Percentiles rank a stretch among this genome's conserved stretches.
Evolutionary conservation across 2,888 invertebrate species (phyloP).

Genomic region (Dolichopus griseipennis): DNA sequence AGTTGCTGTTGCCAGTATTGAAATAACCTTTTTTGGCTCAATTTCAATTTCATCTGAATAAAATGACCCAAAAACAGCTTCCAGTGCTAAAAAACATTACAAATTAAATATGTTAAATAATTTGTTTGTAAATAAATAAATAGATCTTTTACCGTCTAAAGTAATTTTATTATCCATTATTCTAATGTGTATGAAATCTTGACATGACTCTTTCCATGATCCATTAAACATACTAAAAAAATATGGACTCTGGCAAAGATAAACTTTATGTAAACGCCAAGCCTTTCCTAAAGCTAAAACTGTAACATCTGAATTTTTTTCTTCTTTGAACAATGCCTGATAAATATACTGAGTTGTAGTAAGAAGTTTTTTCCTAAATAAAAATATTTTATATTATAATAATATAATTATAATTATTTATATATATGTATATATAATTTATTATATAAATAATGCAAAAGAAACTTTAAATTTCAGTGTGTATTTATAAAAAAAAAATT

Average conservation of each 20-base stretch:
- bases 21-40: slow-evolving; percentile 56
- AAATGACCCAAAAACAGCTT: slow-evolving; percentile 63
- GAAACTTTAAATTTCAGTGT: not conserved
- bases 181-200: slow-evolving; percentile 57
- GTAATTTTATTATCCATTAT: slow-evolving; percentile 64
- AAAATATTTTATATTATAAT: slow-evolving; percentile 19
- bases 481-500: not conserved
- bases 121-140: not conserved
- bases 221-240: slow-evolving; percentile 75
- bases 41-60: slow-evolving; percentile 66
- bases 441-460: slow-evolving; percentile 12
- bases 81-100: slow-evolving; percentile 48
- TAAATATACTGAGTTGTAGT: slow-evolving; percentile 72
- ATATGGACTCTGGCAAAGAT: slow-evolving; percentile 70
- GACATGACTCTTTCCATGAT: slow-evolving; percentile 62
- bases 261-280: slow-evolving; percentile 69
- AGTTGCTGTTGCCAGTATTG: slow-evolving; percentile 63
- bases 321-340: slow-evolving; percentile 64
- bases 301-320: slow-evolving; percentile 65
- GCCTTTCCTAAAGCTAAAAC: slow-evolving; percentile 61
- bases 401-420: slow-evolving; percentile 3
- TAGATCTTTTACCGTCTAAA: slow-evolving; percentile 49
- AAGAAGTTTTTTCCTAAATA: slow-evolving; percentile 50
- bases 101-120: slow-evolving; percentile 11
- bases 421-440: not conserved